Evolutionary conservation across 2,113 vertebrate species (phyloP), one percentile per base, ranked within the genome.

Genomic region (Ia io): DNA sequence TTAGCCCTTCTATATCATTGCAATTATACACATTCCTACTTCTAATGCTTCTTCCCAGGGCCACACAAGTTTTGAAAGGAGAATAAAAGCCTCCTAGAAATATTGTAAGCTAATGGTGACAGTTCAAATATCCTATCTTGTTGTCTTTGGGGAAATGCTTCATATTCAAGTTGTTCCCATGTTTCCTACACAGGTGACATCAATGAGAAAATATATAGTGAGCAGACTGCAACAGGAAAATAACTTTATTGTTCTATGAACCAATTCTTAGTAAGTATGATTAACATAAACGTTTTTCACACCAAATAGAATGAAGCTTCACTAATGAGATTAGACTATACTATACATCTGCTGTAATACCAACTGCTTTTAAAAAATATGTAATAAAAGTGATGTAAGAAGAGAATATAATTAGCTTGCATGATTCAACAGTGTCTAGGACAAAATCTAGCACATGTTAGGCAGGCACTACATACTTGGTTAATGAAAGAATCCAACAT

Each of bases 251-350:
- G 12, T 87, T 86, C 20, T 82, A 51, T 30, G 16, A 70, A 87
- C 28, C 92, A 93, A 90, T 87, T 93, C 12, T 40, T 51, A 47
- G 40, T 77, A 90, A 65, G 20, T 86, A n/a, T 87, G 32, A 91
- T 84, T 95, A 93, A 13, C 11, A 86, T 49, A 86, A 61, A 47
- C 28, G 78, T 79, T 78, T 78, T 89, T 91, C 56, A 84, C 28
- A 74, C 69, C 17, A 84, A 84, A 28, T 20, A 87, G 61, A 93
- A 89, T 65, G 63, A 87, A 32, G 2, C 56, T 87, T 85, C 67
- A 40, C 44, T 56, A 74, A 86, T 84, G 49, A 84, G 25, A 79
- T 22, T 37, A 84, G 37, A 6, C 70, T 47, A 76, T 47, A 76
- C 69, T 87, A 79, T 18, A 59, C 13, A 49, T 89, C 40, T 79